A percentile compares a stretch with the other conserved stretches of the same genome.
Evolutionary conservation across 2,888 invertebrate species (phyloP).

Genomic region (Crepidodera aurea): DNA sequence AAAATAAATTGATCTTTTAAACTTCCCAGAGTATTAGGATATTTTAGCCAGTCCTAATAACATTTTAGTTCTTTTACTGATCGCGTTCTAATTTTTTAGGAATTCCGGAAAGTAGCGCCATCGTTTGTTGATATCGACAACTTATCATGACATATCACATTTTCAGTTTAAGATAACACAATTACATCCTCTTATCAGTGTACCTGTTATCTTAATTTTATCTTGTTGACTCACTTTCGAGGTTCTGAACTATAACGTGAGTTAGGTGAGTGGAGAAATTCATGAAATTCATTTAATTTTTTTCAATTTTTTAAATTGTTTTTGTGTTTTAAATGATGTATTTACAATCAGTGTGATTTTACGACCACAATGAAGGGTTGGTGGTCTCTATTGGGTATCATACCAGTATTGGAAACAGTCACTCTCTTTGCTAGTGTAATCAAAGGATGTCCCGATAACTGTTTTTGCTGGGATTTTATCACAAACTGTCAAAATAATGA

Average conservation of each 20-base stretch:
- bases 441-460: conserved; percentile 39
- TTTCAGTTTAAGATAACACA: conserved; percentile 17
- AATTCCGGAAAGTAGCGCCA: not conserved
- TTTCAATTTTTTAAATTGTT: not conserved
- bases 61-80: too few species aligned
- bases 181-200: conserved; percentile 36
- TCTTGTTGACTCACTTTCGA: conserved; percentile 49
- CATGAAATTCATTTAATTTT: not conserved
- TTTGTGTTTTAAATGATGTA: conserved; percentile 1
- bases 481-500: conserved; percentile 41
- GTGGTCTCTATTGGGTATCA: conserved; percentile 34
- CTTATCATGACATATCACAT: not conserved
- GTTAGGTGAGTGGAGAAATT: conserved; percentile 1
- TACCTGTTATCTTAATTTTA: conserved; percentile 44
- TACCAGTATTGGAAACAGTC: conserved; percentile 29
- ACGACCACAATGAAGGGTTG: conserved; percentile 24
- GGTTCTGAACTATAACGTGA: conserved; percentile 37
- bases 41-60: too few species aligned
- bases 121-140: conserved; percentile 3
- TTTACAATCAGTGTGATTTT: conserved; percentile 16
- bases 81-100: not conserved
- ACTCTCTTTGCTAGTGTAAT: conserved; percentile 4
- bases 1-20: too few species aligned
- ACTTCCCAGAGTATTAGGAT: too few species aligned
- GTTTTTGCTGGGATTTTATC: conserved; percentile 41